Conservation (phyloP, 2,113 vertebrate genomes). For the Numenius arquata region DNA sequence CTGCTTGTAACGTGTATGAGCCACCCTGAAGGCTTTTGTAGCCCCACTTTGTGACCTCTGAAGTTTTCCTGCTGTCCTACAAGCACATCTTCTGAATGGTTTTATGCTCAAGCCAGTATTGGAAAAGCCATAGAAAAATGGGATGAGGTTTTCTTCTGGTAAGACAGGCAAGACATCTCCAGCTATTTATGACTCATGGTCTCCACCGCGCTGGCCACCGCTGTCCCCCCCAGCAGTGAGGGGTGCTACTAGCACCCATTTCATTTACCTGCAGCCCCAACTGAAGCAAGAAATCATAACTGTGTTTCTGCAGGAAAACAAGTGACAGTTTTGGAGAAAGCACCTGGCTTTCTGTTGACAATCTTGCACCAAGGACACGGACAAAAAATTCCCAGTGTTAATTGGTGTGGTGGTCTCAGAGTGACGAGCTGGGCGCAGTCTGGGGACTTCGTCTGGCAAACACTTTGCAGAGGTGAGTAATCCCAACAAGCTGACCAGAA, state of each 20-base stretch:
- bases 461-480: background rate
- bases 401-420: background rate
- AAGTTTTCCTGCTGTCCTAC: background rate
- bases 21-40: background rate
- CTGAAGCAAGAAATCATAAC: background rate
- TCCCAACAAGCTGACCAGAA: background rate
- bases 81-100: background rate
- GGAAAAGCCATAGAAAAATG: background rate
- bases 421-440: background rate
- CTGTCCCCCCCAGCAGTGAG: background rate
- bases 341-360: background rate
- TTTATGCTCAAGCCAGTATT: background rate
- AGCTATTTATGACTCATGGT: rapidly evolving
- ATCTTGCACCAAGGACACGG: background rate
- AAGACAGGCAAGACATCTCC: background rate
- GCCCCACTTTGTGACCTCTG: background rate
- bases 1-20: rapidly evolving
- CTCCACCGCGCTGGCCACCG: background rate
- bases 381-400: background rate
- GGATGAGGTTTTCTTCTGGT: background rate
- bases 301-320: background rate
- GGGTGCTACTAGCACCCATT: too few species aligned
- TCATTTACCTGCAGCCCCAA: background rate
- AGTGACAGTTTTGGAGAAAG: background rate
- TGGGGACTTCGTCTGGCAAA: background rate